Evolutionary conservation across 2,113 vertebrate genomes (phyloP).

Genomic region (Megaptera novaeangliae): DNA sequence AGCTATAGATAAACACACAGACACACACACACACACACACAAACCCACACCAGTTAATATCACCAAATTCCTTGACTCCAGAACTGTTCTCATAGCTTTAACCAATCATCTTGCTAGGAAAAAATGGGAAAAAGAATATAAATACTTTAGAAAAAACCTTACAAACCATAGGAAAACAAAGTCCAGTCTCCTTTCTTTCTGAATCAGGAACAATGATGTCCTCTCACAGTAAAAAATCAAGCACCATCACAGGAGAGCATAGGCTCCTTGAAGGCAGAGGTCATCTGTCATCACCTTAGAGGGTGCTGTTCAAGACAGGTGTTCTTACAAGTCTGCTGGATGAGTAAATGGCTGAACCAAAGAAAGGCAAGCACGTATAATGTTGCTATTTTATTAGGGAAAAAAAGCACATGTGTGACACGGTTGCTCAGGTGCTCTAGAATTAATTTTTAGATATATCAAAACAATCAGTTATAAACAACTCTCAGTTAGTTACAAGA

Average conservation of each 20-base stretch:
- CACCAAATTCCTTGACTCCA: background rate
- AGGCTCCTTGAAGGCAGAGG: background rate
- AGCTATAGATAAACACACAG: accelerated
- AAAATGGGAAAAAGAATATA: background rate
- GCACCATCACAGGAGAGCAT: background rate
- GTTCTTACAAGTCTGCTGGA: background rate
- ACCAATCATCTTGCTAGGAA: background rate
- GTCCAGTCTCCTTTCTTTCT: background rate
- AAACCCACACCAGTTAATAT: background rate
- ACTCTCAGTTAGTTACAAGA: background rate
- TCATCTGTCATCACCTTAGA: accelerated
- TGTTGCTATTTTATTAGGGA: background rate
- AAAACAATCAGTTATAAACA: background rate
- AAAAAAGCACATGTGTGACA: too few species aligned
- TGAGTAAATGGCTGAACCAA: background rate
- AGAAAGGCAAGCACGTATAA: background rate
- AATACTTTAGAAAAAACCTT: background rate
- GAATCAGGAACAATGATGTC: background rate
- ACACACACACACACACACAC: background rate
- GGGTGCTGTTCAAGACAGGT: background rate
- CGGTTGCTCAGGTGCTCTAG: background rate
- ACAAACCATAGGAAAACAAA: background rate
- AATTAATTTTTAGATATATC: background rate
- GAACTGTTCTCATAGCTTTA: background rate
- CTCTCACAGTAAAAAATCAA: background rate